Evolutionary conservation across 2,888 invertebrate species (phyloP), one percentile per base, ranked within the genome.

Genomic region (Seladonia tumulorum): DNA sequence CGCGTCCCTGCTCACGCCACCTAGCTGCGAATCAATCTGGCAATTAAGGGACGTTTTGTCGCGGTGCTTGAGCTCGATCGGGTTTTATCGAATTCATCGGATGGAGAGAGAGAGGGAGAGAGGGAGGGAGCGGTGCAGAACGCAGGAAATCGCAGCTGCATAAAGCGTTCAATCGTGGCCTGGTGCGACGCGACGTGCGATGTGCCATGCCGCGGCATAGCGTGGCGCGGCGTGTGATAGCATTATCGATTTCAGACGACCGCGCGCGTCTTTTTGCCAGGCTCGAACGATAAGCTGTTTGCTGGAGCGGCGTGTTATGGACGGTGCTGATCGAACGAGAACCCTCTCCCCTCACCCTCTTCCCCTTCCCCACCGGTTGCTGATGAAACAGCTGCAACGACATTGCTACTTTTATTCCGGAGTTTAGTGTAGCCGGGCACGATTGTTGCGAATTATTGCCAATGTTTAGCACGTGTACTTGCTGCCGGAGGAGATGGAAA

Each of bases 31-130:
- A 83, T 83, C 87, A 84, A 87, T 88, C 80, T 72, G 78, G 82
- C 87, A 87, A 88, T 88, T 87, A 87, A 66, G 75, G 82, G 78
- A 79, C 80, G 87, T 87, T 83, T 81, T 83, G 87, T 81, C 81
- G 85, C 76, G 70, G 84, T 75, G 84, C 84, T 77, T 72, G 29
- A 77, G 73, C 83, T 42, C 76, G 75, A 85, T 85, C 84, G 84
- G 47, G 84, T 78, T 83, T 83, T 66, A 85, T 83, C 85, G 84
- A 85, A 83, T 85, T 85, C 75, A 85, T 85, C 84, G 79, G 72
- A 10, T n/a, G 4, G 53, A 4, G n/a, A 45, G 45, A 42, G 45
- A 45, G 45, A 45, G 12, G 7, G 42, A 42, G 45, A 22, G 10
- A n/a, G 53, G 10, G 10, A 53, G 53, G 1, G 53, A 22, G 53